These are phyloP conservation scores for Nephotettix cincticeps DNA, from an alignment of 1,140 invertebrate species.

Conservation along the genomic window DNA sequence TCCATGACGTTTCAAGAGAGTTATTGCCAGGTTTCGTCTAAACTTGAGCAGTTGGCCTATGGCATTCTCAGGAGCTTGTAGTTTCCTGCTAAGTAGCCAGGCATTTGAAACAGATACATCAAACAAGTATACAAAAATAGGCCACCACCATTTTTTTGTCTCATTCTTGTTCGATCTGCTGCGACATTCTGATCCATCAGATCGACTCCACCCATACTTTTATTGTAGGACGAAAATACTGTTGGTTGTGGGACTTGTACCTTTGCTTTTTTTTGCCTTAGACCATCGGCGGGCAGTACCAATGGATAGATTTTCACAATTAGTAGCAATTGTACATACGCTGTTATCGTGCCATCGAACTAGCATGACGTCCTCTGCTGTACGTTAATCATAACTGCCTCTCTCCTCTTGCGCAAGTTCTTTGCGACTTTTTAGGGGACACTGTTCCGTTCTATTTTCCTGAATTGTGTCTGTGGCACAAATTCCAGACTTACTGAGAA, in stretches of 20 bases:
- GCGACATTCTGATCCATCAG: conserved; percentile 31
- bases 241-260: conserved; percentile 1
- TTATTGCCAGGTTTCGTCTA: background rate
- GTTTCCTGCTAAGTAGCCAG: conserved; percentile 14
- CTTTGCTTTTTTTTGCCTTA: background rate
- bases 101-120: background rate
- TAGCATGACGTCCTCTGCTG: conserved; percentile 15
- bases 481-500: conserved; percentile 19
- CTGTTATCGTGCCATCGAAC: conserved; percentile 15
- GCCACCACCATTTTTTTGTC: conserved; percentile 37
- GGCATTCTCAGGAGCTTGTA: background rate
- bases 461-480: conserved; percentile 36
- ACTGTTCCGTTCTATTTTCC: conserved; percentile 31
- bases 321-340: conserved; percentile 21
- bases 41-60: background rate
- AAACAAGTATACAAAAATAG: conserved; percentile 31
- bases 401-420: conserved; percentile 16
- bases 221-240: conserved; percentile 30
- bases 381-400: conserved; percentile 19
- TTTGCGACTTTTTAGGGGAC: conserved; percentile 24
- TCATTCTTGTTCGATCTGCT: conserved; percentile 29
- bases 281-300: background rate
- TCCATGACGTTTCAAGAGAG: background rate
- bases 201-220: conserved; percentile 37
- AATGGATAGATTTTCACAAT: background rate